phyloP scores from a whole-genome alignment of 2,113 vertebrate genomes.

The Zosterops hypoxanthus region DNA sequence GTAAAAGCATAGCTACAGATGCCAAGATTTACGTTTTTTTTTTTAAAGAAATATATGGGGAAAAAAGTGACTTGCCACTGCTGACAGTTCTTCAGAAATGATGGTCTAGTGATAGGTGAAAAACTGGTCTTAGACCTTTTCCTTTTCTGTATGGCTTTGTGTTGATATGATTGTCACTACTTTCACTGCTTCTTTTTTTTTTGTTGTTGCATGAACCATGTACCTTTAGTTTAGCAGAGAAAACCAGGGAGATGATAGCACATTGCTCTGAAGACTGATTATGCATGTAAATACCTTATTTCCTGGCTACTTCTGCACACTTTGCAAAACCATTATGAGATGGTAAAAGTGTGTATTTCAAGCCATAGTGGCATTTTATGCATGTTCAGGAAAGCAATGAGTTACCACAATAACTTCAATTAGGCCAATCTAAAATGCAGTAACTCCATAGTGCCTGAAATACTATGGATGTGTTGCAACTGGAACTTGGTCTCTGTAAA shows the following conservation, averaged over 20 bases:
- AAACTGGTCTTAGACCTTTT: neutral
- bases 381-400: neutral
- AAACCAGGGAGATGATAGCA: neutral
- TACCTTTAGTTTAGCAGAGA: neutral
- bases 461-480: neutral
- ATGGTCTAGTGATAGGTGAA: neutral
- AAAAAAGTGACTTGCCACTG: neutral
- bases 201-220: accelerated
- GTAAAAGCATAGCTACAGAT: neutral
- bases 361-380: neutral
- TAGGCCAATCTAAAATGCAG: neutral
- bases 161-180: neutral
- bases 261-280: neutral
- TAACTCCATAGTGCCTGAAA: neutral
- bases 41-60: neutral
- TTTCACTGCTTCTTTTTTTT: neutral
- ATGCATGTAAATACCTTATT: neutral
- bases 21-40: neutral
- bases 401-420: neutral
- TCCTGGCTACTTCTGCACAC: neutral
- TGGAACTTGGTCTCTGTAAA: neutral
- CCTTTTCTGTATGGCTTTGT: neutral
- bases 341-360: neutral
- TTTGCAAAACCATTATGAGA: neutral
- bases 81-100: neutral